These are phyloP conservation scores for Balanococcus diminutus DNA, from an alignment of 2,888 invertebrate species.

Conservation along the genomic window DNA sequence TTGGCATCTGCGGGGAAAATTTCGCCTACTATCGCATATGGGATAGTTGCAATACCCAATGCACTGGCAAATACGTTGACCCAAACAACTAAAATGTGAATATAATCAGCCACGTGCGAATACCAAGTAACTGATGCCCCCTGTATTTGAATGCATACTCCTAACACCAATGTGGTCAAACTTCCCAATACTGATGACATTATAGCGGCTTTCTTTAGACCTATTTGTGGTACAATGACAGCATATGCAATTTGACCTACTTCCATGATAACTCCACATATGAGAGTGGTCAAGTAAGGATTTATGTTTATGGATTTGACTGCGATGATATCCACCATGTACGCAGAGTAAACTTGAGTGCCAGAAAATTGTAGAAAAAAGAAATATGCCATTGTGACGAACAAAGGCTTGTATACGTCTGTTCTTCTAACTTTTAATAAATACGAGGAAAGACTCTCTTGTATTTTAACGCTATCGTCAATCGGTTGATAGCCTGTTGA, in stretches of 20 bases:
- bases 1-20: constrained; percentile 65
- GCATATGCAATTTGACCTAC: constrained; percentile 57
- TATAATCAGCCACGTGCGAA: constrained; percentile 59
- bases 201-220: constrained; percentile 67
- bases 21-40: constrained; percentile 67
- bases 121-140: not conserved
- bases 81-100: constrained; percentile 63
- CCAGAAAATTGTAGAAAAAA: constrained; percentile 68
- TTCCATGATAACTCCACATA: constrained; percentile 58
- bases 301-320: not conserved
- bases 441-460: not conserved
- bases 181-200: constrained; percentile 67
- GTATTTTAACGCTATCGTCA: not conserved
- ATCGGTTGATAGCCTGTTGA: not conserved
- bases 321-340: constrained; percentile 64
- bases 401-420: constrained; percentile 63
- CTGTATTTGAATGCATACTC: constrained; percentile 58
- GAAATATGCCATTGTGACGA: constrained; percentile 63
- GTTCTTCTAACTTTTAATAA: constrained; percentile 56
- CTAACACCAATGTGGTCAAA: constrained; percentile 64
- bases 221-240: constrained; percentile 64
- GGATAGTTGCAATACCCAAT: constrained; percentile 65
- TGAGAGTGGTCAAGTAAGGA: constrained; percentile 59
- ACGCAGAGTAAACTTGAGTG: constrained; percentile 66
- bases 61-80: constrained; percentile 66